phyloP scores from a whole-genome alignment of 2,113 vertebrate genomes.

The Nasalis larvatus region DNA sequence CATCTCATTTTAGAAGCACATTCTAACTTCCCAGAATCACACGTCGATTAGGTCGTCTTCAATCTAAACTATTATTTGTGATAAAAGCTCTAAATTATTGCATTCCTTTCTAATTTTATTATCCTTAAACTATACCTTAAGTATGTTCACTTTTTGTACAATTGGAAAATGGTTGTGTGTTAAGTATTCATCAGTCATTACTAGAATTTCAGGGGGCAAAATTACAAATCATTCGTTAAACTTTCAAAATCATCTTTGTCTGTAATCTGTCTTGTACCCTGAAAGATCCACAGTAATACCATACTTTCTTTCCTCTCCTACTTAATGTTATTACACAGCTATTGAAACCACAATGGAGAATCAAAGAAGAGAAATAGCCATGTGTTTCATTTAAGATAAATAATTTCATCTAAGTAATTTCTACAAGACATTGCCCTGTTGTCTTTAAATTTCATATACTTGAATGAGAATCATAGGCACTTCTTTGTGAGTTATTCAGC shows the following conservation, averaged over 20 bases:
- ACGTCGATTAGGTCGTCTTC: background rate
- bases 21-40: background rate
- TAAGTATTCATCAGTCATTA: background rate
- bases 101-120: background rate
- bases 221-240: slow-evolving; percentile 3
- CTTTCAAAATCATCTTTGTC: background rate
- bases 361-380: background rate
- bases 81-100: background rate
- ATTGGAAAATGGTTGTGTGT: background rate
- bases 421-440: background rate
- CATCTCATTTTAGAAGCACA: background rate
- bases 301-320: background rate
- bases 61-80: background rate
- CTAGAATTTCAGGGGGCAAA: background rate
- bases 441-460: background rate
- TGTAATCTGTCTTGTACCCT: background rate
- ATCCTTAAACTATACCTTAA: background rate
- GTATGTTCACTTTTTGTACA: background rate
- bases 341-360: background rate
- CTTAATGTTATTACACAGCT: background rate
- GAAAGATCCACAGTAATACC: background rate
- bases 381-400: background rate
- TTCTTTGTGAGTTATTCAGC: slow-evolving; percentile 12
- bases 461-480: background rate
- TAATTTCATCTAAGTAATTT: background rate